Conservation (phyloP, 2,888 invertebrate genomes). For the Nudaria mundana region DNA sequence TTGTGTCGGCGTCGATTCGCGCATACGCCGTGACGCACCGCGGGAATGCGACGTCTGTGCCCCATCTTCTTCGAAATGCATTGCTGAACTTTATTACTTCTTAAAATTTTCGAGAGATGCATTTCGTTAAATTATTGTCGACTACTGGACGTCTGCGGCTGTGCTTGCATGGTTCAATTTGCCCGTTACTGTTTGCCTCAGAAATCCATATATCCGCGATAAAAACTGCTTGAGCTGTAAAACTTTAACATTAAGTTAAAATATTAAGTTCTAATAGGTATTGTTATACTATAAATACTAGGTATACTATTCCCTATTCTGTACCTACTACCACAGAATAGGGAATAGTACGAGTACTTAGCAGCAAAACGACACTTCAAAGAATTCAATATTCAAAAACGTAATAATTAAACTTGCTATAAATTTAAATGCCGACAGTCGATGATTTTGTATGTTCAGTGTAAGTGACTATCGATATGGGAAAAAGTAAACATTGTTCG, state of each 20-base stretch:
- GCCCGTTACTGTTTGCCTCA: too few relatives aligned
- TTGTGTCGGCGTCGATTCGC: constrained; percentile 69
- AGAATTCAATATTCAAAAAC: constrained; percentile 6
- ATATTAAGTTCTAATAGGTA: constrained; percentile 5
- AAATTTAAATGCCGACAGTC: constrained; percentile 29
- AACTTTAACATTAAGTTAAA: too few relatives aligned
- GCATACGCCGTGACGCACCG: constrained; percentile 52
- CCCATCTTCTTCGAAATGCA: constrained; percentile 64
- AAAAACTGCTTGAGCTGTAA: too few relatives aligned
- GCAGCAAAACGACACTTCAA: constrained; percentile 1
- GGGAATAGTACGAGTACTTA: too few relatives aligned
- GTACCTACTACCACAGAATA: too few relatives aligned
- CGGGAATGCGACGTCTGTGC: constrained; percentile 52
- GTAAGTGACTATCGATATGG: constrained; percentile 42
- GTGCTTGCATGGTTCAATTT: too few relatives aligned
- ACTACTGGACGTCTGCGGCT: too few relatives aligned
- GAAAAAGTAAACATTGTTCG: constrained; percentile 38
- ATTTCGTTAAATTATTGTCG: constrained; percentile 24
- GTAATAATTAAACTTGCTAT: constrained; percentile 6
- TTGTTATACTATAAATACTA: neutral
- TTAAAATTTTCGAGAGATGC: constrained; percentile 42
- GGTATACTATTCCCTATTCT: neutral
- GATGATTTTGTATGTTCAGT: constrained; percentile 28
- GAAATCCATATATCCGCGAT: too few relatives aligned
- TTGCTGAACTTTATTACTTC: constrained; percentile 44